Evolutionary conservation across 2,888 invertebrate genomes (phyloP), one percentile per base, ranked within the genome.

Genomic region (Pegoplata infirma): DNA sequence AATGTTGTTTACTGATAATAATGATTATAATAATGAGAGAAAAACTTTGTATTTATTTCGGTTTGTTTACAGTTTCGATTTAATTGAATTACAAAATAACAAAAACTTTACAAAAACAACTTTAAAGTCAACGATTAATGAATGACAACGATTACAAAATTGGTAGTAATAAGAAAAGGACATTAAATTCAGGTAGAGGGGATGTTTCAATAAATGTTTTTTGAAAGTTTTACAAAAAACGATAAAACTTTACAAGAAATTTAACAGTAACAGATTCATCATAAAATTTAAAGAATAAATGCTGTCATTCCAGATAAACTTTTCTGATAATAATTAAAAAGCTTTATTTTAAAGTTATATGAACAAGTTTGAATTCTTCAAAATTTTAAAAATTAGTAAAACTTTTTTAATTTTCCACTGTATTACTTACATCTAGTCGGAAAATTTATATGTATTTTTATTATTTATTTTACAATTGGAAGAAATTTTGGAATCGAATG

Each of bases 81-180:
- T 77, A 77, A 77, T 77, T 77, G 69, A 69, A 74, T 59, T 74
- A 40, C 47, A 5, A n/a, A n/a, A 66, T 47, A 53, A 32, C 28
- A 17, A n/a, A 56, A 32, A 25, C 36, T 40, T n/a, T n/a, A 40
- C 10, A 28, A 28, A 23, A 28, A 64, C 51, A 75, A 67, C 56
- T 63, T 56, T 68, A 49, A 66, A 72, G 49, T 58, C 51, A 67
- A 71, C 71, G 71, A 58, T 58, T 71, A 72, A 67, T 72, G 61
- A 61, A 19, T 66, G 75, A 67, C 63, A 56, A 68, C 63, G 55
- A 63, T 75, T 55, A 55, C 5, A 40, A 1, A 40, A 5, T n/a
- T 40, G 36, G n/a, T n/a, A 40, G n/a, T 40, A 40, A n/a, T 40
- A n/a, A n/a, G 36, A n/a, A 12, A n/a, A 40, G 36, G 36, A 40